These are phyloP conservation scores for Mya arenaria DNA, from an alignment of 1,140 invertebrate species.

Conservation along the genomic window DNA sequence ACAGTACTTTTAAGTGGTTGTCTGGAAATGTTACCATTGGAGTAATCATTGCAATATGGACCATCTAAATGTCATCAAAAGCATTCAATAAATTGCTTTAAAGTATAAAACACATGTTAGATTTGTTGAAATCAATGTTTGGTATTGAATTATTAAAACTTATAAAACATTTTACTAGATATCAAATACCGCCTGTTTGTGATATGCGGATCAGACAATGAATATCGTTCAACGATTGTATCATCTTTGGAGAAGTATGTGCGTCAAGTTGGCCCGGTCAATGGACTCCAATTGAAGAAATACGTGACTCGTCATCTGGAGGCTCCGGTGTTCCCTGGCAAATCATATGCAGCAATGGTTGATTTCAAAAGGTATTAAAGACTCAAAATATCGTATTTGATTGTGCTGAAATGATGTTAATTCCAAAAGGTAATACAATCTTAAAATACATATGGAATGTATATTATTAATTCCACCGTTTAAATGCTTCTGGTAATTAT, in stretches of 20 bases:
- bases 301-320: slow-evolving; percentile 57
- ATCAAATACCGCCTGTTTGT: slow-evolving; percentile 63
- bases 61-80: no score
- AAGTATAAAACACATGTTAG: no score
- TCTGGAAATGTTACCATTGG: no score
- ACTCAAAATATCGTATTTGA: background rate
- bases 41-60: no score
- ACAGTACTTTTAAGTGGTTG: no score
- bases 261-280: slow-evolving; percentile 41
- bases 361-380: slow-evolving; percentile 56
- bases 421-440: no score
- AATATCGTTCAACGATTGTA: slow-evolving; percentile 66
- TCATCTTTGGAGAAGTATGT: slow-evolving; percentile 66
- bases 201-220: slow-evolving; percentile 67
- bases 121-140: no score
- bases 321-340: background rate
- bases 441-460: no score
- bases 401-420: background rate
- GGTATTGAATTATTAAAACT: no score
- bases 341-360: slow-evolving; percentile 33
- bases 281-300: slow-evolving; percentile 8
- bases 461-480: background rate
- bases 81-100: no score
- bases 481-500: background rate
- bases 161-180: no score